Evolutionary conservation across 2,888 invertebrate species (phyloP).

Genomic region (Lithophane leautieri): DNA sequence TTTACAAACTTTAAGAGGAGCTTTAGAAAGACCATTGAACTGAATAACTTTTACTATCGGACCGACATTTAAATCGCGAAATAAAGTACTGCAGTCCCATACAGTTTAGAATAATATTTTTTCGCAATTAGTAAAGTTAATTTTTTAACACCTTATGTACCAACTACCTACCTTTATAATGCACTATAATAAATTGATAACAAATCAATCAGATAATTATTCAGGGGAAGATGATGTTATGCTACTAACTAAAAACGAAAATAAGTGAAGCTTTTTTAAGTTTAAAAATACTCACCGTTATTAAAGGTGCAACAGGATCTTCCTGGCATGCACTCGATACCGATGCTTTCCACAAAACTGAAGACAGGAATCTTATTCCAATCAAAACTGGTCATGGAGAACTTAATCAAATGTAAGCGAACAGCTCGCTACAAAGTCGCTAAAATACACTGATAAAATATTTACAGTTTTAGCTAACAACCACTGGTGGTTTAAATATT

Average conservation of each 20-base stretch:
- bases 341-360: conserved; percentile 86
- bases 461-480: conserved; percentile 68
- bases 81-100: too few relatives aligned
- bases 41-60: too few relatives aligned
- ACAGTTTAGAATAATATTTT: too few relatives aligned
- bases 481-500: conserved; percentile 71
- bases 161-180: not conserved
- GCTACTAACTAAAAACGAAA: conserved; percentile 23
- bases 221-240: not conserved
- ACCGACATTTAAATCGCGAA: too few relatives aligned
- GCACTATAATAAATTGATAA: conserved; percentile 12
- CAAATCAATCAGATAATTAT: not conserved
- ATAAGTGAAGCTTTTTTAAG: conserved; percentile 49
- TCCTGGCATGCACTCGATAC: conserved; percentile 81
- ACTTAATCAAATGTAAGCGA: conserved; percentile 63
- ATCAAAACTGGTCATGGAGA: conserved; percentile 71
- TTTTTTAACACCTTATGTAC: not conserved
- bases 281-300: conserved; percentile 85
- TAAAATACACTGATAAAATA: conserved; percentile 67
- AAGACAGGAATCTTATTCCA: conserved; percentile 77
- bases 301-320: conserved; percentile 87
- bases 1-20: too few relatives aligned
- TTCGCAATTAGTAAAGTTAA: too few relatives aligned
- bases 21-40: too few relatives aligned
- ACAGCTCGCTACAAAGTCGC: conserved; percentile 52